Evolutionary conservation across 2,113 vertebrate species (phyloP), one percentile per base, ranked within the genome.

Genomic region (Pionites leucogaster): DNA sequence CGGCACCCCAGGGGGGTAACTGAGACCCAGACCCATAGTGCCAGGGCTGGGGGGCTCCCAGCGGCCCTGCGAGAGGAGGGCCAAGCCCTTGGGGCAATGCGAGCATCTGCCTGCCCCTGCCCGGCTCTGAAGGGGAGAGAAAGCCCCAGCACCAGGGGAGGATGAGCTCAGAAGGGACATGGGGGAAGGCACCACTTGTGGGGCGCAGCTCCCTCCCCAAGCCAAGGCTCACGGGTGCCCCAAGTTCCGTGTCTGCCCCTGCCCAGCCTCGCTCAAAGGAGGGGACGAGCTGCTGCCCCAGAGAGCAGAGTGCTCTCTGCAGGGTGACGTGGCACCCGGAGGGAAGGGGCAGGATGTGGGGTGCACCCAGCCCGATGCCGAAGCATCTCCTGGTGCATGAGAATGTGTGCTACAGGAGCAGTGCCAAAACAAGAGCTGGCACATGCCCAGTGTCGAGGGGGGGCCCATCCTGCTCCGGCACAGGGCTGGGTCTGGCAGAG

Each of bases 1-100:
- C 0, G 0, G 27, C 23, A 29, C 3, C 41, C 59, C 3, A 0
- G 1, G 47, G 46, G 42, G 17, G 42, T 46, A 80, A 80, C 13
- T 2, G 25, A 35, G 25, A 22, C 18, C 52, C 5, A 7, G 60
- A 78, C 24, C 68, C 0, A 0, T 2, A 6, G 55, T 4, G 1
- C 24, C 12, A 16, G 33, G 65, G 49, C 50, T 22, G 71, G 37
- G 33, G n/a, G n/a, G 7, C 60, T 65, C 79, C 79, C 6, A 10
- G 70, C 5, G 9, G 20, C 50, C 35, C 37, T 11, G 53, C 3
- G 2, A 47, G 82, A 37, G 17, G 37, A 37, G 29, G 22, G 71
- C 50, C 4, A 9, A 88, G 52, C 46, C 46, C 68, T 29, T 20
- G 2, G 42, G 76, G 55, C 25, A 19, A 35, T 1, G 3, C 20